phyloP scores from a whole-genome alignment of 1,140 invertebrate species.

The Trichogramma pretiosum region DNA sequence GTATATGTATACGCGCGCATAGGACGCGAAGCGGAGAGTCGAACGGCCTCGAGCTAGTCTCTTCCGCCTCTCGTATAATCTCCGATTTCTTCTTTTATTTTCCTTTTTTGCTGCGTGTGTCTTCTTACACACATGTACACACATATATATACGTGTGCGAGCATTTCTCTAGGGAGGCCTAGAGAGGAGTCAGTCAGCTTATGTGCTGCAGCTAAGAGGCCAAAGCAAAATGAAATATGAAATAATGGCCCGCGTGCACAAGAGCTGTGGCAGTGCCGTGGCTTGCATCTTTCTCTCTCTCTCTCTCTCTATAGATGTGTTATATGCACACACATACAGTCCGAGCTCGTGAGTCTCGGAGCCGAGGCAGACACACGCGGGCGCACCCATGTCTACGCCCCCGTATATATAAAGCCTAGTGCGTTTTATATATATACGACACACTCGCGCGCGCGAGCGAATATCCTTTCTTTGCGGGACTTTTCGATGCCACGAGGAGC shows the following conservation, averaged over 20 bases:
- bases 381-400: constrained; percentile 44
- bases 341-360: too few species aligned
- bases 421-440: neutral
- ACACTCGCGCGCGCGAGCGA: neutral
- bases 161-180: neutral
- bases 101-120: constrained; percentile 11
- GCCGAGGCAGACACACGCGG: constrained; percentile 17
- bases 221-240: constrained; percentile 42
- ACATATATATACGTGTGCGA: too few species aligned
- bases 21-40: too few species aligned
- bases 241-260: constrained; percentile 42
- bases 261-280: constrained; percentile 22
- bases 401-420: constrained; percentile 21
- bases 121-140: neutral
- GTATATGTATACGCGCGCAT: too few species aligned
- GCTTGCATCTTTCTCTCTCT: too few species aligned
- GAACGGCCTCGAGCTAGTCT: too few species aligned
- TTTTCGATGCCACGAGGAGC: too few species aligned
- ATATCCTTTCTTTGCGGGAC: constrained; percentile 5
- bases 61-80: constrained; percentile 11
- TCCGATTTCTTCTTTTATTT: constrained; percentile 15
- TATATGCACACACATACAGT: constrained; percentile 25
- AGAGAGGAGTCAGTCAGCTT: constrained; percentile 21
- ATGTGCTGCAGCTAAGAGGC: constrained; percentile 25
- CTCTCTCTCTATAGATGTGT: too few species aligned